Evolutionary conservation across 2,888 invertebrate genomes (phyloP).

Genomic region (Byasa hedistus): DNA sequence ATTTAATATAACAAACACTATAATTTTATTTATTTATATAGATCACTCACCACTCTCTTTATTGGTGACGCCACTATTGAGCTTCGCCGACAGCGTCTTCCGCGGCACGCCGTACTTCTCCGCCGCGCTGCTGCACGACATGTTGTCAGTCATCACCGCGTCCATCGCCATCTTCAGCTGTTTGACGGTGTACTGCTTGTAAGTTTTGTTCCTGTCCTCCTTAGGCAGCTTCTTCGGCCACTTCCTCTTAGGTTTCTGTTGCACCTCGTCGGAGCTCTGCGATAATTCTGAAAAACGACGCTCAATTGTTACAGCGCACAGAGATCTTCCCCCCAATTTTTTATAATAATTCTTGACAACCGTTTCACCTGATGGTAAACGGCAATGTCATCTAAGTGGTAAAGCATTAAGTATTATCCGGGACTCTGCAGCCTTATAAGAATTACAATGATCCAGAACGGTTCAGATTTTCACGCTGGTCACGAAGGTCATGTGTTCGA

Average conservation of each 20-base stretch:
- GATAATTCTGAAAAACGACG: neutral
- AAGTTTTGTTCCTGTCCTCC: conserved; percentile 32
- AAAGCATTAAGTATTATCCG: no score
- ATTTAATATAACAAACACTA: no score
- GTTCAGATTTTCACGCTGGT: no score
- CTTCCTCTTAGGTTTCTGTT: conserved; percentile 33
- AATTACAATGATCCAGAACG: no score
- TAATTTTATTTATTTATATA: no score
- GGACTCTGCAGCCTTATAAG: no score
- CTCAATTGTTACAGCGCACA: no score
- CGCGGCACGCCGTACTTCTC: conserved; percentile 46
- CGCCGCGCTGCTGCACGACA: conserved; percentile 41
- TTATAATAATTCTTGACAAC: no score
- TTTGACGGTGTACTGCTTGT: conserved; percentile 48
- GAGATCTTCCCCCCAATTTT: no score
- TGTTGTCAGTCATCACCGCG: conserved; percentile 35
- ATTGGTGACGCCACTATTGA: conserved; percentile 18
- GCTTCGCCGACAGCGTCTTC: conserved; percentile 45
- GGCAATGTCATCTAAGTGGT: no score
- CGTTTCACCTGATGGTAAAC: no score
- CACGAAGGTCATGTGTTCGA: no score
- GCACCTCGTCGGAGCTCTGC: conserved; percentile 3
- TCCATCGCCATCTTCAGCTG: conserved; percentile 44
- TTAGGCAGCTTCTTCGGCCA: conserved; percentile 43
- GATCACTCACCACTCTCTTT: conserved; percentile 30